phyloP scores from a whole-genome alignment of 2,797 vertebrate genomes.

The Mergus octosetaceus region DNA sequence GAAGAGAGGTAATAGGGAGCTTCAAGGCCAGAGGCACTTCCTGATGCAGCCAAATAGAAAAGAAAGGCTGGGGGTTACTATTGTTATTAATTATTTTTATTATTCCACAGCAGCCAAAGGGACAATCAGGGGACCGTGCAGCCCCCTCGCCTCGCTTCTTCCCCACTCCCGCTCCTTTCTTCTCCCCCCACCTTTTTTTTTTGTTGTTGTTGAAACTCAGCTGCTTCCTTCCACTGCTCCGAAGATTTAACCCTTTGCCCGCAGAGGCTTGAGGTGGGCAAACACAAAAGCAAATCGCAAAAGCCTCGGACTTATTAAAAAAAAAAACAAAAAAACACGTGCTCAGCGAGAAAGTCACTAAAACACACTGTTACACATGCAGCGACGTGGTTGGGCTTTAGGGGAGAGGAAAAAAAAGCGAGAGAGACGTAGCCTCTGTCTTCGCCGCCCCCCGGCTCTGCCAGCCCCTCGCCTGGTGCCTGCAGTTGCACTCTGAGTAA shows the following conservation, averaged over 20 bases:
- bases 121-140: slow-evolving; percentile 21
- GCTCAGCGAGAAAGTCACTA: slow-evolving; percentile 19
- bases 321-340: not conserved
- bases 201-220: slow-evolving; percentile 57
- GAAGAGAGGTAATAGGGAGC: slow-evolving; percentile 67
- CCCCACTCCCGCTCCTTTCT: not conserved
- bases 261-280: slow-evolving; percentile 36
- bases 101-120: slow-evolving; percentile 66
- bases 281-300: slow-evolving; percentile 14
- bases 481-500: slow-evolving; percentile 70
- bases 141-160: not conserved
- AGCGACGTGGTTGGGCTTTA: slow-evolving; percentile 18
- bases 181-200: accelerated
- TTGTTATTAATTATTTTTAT: slow-evolving; percentile 77
- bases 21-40: slow-evolving; percentile 75
- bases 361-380: slow-evolving; percentile 38
- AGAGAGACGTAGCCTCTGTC: not conserved
- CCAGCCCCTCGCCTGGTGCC: slow-evolving; percentile 37
- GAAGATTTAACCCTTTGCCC: slow-evolving; percentile 69
- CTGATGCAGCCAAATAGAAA: slow-evolving; percentile 57
- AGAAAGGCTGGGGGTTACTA: slow-evolving; percentile 68
- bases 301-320: not conserved
- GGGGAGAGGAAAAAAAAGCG: not conserved
- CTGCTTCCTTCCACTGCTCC: slow-evolving; percentile 33
- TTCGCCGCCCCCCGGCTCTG: not conserved